A percentile compares a stretch with the other conserved stretches of the same genome.
phyloP scores from a whole-genome alignment of 2,888 invertebrate genomes.

The Bellardia pandia region DNA sequence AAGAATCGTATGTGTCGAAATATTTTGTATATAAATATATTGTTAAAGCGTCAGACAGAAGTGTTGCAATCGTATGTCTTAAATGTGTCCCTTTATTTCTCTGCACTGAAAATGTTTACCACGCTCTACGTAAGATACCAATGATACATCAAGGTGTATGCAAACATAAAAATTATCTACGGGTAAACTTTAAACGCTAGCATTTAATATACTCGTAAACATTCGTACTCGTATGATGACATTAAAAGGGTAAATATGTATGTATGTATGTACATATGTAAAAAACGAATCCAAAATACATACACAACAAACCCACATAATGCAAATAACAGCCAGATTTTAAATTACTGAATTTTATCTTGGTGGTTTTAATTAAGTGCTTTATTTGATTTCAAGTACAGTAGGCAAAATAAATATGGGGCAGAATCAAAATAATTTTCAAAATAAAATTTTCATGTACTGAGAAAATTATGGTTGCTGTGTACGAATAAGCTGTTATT shows the following conservation, averaged over 20 bases:
- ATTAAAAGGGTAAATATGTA: constrained; percentile 6
- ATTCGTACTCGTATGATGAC: constrained; percentile 4
- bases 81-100: too few species aligned
- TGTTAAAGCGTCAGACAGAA: too few species aligned
- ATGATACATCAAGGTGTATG: constrained; percentile 20
- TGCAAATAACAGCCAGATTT: constrained; percentile 7
- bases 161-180: constrained; percentile 15
- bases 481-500: too few species aligned
- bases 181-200: neutral
- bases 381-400: neutral
- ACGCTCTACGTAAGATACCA: neutral
- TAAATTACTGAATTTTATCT: constrained; percentile 3
- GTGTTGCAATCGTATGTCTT: too few species aligned
- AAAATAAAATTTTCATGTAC: neutral
- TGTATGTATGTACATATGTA: neutral
- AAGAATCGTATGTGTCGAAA: too few species aligned
- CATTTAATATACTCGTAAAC: neutral
- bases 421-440: neutral
- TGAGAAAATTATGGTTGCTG: too few species aligned
- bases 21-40: too few species aligned
- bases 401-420: neutral
- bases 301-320: constrained; percentile 21
- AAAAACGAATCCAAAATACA: constrained; percentile 9
- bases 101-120: neutral
- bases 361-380: neutral